phyloP scores from a whole-genome alignment of 2,113 vertebrate species.

The Cyanocitta stelleri region DNA sequence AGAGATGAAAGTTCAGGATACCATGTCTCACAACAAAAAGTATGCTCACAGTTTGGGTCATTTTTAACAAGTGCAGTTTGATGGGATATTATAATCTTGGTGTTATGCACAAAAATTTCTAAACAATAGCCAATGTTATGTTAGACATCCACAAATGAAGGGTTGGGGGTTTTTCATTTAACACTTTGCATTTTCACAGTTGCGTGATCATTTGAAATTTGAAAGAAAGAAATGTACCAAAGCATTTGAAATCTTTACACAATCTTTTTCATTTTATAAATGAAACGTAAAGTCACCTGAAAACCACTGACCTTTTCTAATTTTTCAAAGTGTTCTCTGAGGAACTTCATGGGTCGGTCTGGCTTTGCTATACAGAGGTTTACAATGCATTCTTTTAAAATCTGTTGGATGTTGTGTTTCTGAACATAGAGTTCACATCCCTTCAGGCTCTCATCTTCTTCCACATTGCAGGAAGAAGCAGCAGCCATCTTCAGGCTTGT shows the following conservation, averaged over 20 bases:
- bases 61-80: background rate
- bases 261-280: background rate
- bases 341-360: slow-evolving; percentile 92
- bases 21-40: background rate
- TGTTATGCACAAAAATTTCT: background rate
- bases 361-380: slow-evolving; percentile 93
- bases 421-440: slow-evolving; percentile 95
- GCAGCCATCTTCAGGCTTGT: slow-evolving; percentile 84
- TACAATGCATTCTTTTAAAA: slow-evolving; percentile 94
- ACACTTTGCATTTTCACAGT: background rate
- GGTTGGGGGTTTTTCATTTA: background rate
- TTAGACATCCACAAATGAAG: background rate
- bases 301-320: slow-evolving; percentile 91
- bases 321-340: slow-evolving; percentile 94
- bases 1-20: background rate
- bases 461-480: slow-evolving; percentile 80
- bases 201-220: background rate
- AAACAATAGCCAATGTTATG: background rate
- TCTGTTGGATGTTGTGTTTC: slow-evolving; percentile 93
- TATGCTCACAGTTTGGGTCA: background rate
- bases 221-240: background rate
- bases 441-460: slow-evolving; percentile 93
- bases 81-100: background rate
- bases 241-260: background rate
- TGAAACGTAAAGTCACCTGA: background rate